Evolutionary conservation across 2,888 invertebrate species (phyloP), one percentile per base, ranked within the genome.

Genomic region (Andrena hattorfiana): DNA sequence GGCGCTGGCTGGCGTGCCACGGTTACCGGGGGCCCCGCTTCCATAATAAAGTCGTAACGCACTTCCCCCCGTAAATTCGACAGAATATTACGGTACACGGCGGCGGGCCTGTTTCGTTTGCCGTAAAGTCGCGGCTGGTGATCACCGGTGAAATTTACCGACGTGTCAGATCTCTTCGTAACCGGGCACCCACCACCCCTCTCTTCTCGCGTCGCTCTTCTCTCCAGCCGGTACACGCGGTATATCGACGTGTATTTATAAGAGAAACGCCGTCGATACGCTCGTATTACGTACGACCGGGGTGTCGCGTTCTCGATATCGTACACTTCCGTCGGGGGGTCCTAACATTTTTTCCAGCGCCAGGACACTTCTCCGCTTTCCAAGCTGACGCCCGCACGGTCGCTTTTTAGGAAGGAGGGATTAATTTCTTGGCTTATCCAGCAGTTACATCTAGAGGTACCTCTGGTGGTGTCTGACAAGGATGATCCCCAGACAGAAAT

Each of bases 31-130:
- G 59, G 2, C 49, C 67, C 42, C 64, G 80, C 79, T 85, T 89
- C 86, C 88, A 90, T 92, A 93, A 92, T 92, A 93, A 92, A 93
- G 93, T 87, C 90, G 90, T 93, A 91, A 89, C 87, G 75, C 75
- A 87, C 88, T 84, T 81, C 85, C 54, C 85, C 89, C 90, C 91
- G 89, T 92, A 92, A 92, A 92, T 92, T 92, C 85, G 85, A 90
- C 81, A 88, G 89, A 92, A 93, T 92, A 92, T 92, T 91, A 88
- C 85, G 89, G 86, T 79, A 62, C 83, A 73, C 67, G 54, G 82
- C 76, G 83, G 87, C 83, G 81, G 72, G 76, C 63, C 81, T 77
- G 81, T 86, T 87, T 87, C 89, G 82, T 88, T 89, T 84, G 83
- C 78, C 89, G 85, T 89, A 86, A 87, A 84, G 82, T 87, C 72